A percentile compares a stretch with the other conserved stretches of the same genome.
Conservation (phyloP, 1,140 invertebrate genomes). For the Aphelinus certus region DNA sequence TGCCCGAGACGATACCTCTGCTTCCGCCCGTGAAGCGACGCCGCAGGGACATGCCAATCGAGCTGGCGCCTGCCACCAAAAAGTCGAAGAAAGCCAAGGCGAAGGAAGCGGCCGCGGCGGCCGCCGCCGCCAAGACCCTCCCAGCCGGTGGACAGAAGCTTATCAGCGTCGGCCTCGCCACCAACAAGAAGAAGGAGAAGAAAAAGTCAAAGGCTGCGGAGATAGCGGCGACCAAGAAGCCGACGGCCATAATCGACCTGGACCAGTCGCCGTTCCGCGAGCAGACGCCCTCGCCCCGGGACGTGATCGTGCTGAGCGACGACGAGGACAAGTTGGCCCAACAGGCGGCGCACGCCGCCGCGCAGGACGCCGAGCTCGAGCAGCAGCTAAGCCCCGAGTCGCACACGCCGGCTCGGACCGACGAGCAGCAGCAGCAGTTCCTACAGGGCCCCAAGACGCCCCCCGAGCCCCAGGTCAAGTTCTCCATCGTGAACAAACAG, state of each 20-base stretch:
- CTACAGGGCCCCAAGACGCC: slow-evolving; percentile 76
- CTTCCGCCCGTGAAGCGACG: slow-evolving; percentile 57
- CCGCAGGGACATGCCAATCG: slow-evolving; percentile 50
- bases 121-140: not conserved
- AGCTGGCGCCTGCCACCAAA: slow-evolving; percentile 52
- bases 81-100: slow-evolving; percentile 62
- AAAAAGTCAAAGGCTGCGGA: slow-evolving; percentile 66
- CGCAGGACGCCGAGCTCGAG: slow-evolving; percentile 1
- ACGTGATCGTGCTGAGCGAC: slow-evolving; percentile 84
- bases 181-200: slow-evolving; percentile 63
- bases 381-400: slow-evolving; percentile 47
- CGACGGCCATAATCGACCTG: slow-evolving; percentile 85
- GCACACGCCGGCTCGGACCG: slow-evolving; percentile 48
- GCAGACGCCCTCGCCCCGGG: slow-evolving; percentile 79
- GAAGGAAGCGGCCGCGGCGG: slow-evolving; percentile 56
- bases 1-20: slow-evolving; percentile 64
- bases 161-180: slow-evolving; percentile 59
- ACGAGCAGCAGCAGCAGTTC: slow-evolving; percentile 49
- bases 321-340: slow-evolving; percentile 73
- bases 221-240: slow-evolving; percentile 69
- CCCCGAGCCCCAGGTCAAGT: slow-evolving; percentile 78
- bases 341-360: slow-evolving; percentile 43
- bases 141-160: slow-evolving; percentile 42
- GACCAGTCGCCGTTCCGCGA: slow-evolving; percentile 85
- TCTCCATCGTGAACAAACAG: slow-evolving; percentile 71